phyloP scores from a whole-genome alignment of 1,140 invertebrate species.

The Melitaea cinxia region DNA sequence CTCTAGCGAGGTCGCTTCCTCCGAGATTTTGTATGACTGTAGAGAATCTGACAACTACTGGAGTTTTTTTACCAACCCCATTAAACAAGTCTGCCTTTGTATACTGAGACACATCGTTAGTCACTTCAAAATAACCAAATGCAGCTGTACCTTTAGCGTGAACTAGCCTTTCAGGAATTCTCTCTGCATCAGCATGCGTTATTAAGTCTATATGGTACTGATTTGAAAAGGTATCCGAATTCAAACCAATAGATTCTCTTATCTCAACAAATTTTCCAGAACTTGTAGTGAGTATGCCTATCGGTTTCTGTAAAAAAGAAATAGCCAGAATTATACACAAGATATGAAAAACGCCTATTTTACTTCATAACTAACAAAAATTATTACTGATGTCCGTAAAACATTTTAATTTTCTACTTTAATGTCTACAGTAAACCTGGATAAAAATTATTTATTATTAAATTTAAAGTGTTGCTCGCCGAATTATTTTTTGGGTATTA shows the following conservation, averaged over 20 bases:
- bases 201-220: constrained; percentile 90
- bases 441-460: too few relatives aligned
- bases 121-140: constrained; percentile 97
- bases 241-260: constrained; percentile 83
- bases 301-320: constrained; percentile 57
- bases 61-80: constrained; percentile 92
- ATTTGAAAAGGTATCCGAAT: constrained; percentile 87
- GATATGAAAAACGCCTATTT: too few relatives aligned
- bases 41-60: constrained; percentile 86
- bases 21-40: constrained; percentile 92
- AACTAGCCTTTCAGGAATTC: constrained; percentile 96
- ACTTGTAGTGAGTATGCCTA: constrained; percentile 83
- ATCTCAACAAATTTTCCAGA: constrained; percentile 87
- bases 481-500: too few relatives aligned
- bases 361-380: too few relatives aligned
- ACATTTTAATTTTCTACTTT: too few relatives aligned
- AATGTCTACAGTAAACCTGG: too few relatives aligned
- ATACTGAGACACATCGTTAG: constrained; percentile 94
- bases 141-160: constrained; percentile 97
- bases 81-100: constrained; percentile 92
- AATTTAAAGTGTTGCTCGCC: too few relatives aligned
- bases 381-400: too few relatives aligned
- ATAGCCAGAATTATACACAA: neutral
- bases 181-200: constrained; percentile 56
- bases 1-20: constrained; percentile 88